These are phyloP conservation scores for Sebastes kiyomatsui DNA, from an alignment of 2,797 vertebrate species.

Conservation along the genomic window DNA sequence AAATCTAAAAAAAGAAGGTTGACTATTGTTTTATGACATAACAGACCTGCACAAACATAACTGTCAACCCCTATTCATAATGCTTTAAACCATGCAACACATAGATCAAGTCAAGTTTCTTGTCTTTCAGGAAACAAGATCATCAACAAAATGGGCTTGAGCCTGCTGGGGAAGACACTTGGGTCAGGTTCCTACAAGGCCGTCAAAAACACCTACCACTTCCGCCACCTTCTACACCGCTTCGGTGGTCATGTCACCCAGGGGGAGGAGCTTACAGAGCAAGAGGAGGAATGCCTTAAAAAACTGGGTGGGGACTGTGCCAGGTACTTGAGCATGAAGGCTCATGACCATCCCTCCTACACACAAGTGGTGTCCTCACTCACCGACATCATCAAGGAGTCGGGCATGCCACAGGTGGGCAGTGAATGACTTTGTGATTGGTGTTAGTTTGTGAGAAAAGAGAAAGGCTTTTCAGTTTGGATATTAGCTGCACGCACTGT, in stretches of 20 bases:
- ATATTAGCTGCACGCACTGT: not conserved
- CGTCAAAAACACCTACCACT: conserved; percentile 72
- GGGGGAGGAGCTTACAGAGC: conserved; percentile 47
- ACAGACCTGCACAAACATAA: not conserved
- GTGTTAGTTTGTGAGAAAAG: not conserved
- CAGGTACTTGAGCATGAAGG: conserved; percentile 74
- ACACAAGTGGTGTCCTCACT: conserved; percentile 73
- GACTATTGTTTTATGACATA: not conserved
- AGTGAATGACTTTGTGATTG: not conserved
- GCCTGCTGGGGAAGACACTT: conserved; percentile 65
- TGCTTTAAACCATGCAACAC: not conserved
- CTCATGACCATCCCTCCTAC: conserved; percentile 68
- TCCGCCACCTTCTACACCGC: conserved; percentile 71
- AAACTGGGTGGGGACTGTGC: conserved; percentile 74
- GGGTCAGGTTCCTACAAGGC: conserved; percentile 37
- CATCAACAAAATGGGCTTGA: conserved; percentile 84
- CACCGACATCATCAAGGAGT: conserved; percentile 64
- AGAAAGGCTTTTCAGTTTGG: not conserved
- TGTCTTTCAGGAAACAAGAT: conserved; percentile 80
- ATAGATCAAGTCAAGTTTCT: not conserved
- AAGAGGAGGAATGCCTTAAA: conserved; percentile 52
- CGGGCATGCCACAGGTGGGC: conserved; percentile 69
- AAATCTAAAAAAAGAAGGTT: not conserved
- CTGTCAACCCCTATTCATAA: not conserved
- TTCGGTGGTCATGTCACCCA: conserved; percentile 68